Base-by-base conservation (phyloP, 2,797 vertebrate species). In the Danio jaintianensis region DNA sequence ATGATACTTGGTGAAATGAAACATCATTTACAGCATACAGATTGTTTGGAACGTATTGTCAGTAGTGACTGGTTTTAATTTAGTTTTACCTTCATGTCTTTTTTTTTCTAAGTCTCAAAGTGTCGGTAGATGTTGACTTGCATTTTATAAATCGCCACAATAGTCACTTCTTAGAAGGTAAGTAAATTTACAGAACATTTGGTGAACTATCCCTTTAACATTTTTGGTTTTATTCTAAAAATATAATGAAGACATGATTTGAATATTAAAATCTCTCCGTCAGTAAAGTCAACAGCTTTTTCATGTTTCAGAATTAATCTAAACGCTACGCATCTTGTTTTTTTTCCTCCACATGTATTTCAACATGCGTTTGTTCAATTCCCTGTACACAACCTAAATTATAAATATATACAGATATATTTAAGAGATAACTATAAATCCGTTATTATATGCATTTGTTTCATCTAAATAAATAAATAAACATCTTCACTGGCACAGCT, bases 361-460 rank as follows among this genome's bases (percentile, higher is more conserved):
- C 64, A 68, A 86, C 75, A 83, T 81, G 79, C 48, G 72, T 88
- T 87, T 88, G 84, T 88, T 88, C 85, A 82, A 77, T 64, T 71
- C 76, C 77, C 67, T 58, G 77, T 74, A 80, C 53, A 80, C 67
- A 82, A 38, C 73, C 80, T 22, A 81, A 81, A 29, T 83, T 55
- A 81, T 79, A 77, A 78, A 86, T 85, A 72, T 83, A 83, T 71
- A 85, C 69, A 73, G 64, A 71, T 80, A 66, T 81, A 42, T 83
- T 78, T 77, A 53, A 61, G 52, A 79, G 76, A 84, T 85, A 83
- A 82, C 84, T 83, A 78, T 63, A 70, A 77, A 82, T 80, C 16
- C 79, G 84, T 79, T 68, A 79, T 22, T 81, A 80, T 74, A 74
- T 79, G 22, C 50, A 64, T 67, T 78, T 75, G 40, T 47, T 53